Percentiles rank a stretch among this genome's conserved stretches.
Conservation (phyloP, 2,888 invertebrate species). For the Morpho helenor region DNA sequence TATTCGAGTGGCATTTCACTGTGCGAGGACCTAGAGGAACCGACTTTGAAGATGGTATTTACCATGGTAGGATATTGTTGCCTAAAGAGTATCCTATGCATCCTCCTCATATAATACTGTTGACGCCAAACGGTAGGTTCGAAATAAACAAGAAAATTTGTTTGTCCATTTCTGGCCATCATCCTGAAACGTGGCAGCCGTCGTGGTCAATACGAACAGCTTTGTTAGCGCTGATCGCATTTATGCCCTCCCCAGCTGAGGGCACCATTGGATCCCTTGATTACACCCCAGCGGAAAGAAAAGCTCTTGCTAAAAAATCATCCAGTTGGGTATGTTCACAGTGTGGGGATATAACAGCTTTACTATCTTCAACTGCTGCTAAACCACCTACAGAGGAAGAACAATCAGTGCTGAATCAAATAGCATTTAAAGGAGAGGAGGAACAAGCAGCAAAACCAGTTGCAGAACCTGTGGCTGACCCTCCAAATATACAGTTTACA, state of each 20-base stretch:
- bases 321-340: constrained; percentile 56
- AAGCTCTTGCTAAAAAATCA: constrained; percentile 87
- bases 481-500: constrained; percentile 31
- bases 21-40: constrained; percentile 92
- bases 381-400: constrained; percentile 72
- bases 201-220: constrained; percentile 98
- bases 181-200: constrained; percentile 99
- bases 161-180: constrained; percentile 95
- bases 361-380: constrained; percentile 68
- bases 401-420: constrained; percentile 66
- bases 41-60: constrained; percentile 94
- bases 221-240: constrained; percentile 93
- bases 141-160: constrained; percentile 97
- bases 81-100: constrained; percentile 98
- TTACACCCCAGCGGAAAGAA: constrained; percentile 91
- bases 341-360: constrained; percentile 61
- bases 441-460: constrained; percentile 55
- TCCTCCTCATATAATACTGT: constrained; percentile 94
- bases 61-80: constrained; percentile 94
- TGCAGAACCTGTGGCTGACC: constrained; percentile 52
- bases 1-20: constrained; percentile 99
- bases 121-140: constrained; percentile 96
- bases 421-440: constrained; percentile 73
- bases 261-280: constrained; percentile 96
- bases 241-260: constrained; percentile 94